Evolutionary conservation across 2,113 vertebrate genomes (phyloP).

Genomic region (Boleophthalmus pectinirostris): DNA sequence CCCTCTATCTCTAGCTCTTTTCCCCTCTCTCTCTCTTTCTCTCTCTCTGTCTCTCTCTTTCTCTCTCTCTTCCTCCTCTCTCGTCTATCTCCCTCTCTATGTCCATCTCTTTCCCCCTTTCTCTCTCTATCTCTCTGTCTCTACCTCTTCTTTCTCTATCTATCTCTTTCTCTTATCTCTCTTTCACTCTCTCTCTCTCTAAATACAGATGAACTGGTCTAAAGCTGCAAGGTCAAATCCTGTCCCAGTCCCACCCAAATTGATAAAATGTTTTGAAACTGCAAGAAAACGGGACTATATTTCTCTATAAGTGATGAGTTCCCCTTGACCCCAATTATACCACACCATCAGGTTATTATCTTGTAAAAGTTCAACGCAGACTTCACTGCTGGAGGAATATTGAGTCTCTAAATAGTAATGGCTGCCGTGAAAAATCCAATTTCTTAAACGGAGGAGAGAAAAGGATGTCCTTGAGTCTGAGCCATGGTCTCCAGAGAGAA

Average conservation of each 20-base stretch:
- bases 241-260: conserved; percentile 19
- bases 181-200: too few relatives aligned
- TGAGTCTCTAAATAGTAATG: conserved; percentile 22
- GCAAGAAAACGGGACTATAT: conserved; percentile 29
- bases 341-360: conserved; percentile 41
- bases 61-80: too few relatives aligned
- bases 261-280: conserved; percentile 44
- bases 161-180: too few relatives aligned
- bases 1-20: too few relatives aligned
- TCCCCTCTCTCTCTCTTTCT: neutral
- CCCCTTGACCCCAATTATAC: conserved; percentile 70
- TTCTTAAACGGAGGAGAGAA: conserved; percentile 3
- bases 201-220: conserved; percentile 44
- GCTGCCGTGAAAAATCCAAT: conserved; percentile 6
- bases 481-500: conserved; percentile 11
- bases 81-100: too few relatives aligned
- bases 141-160: too few relatives aligned
- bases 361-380: conserved; percentile 26
- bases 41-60: neutral
- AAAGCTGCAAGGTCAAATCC: conserved; percentile 54
- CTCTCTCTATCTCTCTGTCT: too few relatives aligned
- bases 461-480: conserved; percentile 23
- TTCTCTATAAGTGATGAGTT: conserved; percentile 59
- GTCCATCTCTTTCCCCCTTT: too few relatives aligned
- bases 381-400: conserved; percentile 20